Evolutionary conservation across 2,888 invertebrate genomes (phyloP).

Genomic region (Diaprepes abbreviatus): DNA sequence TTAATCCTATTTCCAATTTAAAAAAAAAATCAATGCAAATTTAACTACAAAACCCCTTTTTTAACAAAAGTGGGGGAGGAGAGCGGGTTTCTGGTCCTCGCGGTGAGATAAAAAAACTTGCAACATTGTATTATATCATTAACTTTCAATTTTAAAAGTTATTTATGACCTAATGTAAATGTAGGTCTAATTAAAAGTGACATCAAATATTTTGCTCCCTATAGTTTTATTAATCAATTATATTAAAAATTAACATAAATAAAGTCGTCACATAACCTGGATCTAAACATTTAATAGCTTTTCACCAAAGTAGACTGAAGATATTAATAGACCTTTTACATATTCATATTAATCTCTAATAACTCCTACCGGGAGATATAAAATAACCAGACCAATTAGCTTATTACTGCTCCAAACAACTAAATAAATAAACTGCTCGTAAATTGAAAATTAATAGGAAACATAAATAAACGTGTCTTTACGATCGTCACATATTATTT

Average conservation of each 20-base stretch:
- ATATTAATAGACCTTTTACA: constrained; percentile 35
- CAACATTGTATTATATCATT: too few relatives aligned
- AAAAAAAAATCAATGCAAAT: too few relatives aligned
- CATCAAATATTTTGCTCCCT: background rate
- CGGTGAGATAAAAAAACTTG: too few relatives aligned
- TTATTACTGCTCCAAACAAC: constrained; percentile 36
- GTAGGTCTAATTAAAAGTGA: background rate
- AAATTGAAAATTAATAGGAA: constrained; percentile 39
- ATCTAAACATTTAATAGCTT: constrained; percentile 1
- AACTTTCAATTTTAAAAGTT: too few relatives aligned
- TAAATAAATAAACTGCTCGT: constrained; percentile 35
- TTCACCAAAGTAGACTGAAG: constrained; percentile 32
- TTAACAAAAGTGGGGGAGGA: too few relatives aligned
- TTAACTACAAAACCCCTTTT: too few relatives aligned
- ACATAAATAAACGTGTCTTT: constrained; percentile 30
- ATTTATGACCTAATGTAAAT: too few relatives aligned
- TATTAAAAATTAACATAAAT: background rate
- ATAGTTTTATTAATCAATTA: background rate
- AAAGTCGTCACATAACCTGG: constrained; percentile 8
- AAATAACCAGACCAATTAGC: constrained; percentile 34
- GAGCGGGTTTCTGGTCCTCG: too few relatives aligned
- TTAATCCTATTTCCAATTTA: too few relatives aligned
- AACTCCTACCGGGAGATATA: constrained; percentile 28
- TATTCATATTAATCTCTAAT: constrained; percentile 36
- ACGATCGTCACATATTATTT: constrained; percentile 25